A percentile compares a stretch with the other conserved stretches of the same genome.
Evolutionary conservation across 1,140 invertebrate genomes (phyloP).

Genomic region (Anagrus nilaparvatae): DNA sequence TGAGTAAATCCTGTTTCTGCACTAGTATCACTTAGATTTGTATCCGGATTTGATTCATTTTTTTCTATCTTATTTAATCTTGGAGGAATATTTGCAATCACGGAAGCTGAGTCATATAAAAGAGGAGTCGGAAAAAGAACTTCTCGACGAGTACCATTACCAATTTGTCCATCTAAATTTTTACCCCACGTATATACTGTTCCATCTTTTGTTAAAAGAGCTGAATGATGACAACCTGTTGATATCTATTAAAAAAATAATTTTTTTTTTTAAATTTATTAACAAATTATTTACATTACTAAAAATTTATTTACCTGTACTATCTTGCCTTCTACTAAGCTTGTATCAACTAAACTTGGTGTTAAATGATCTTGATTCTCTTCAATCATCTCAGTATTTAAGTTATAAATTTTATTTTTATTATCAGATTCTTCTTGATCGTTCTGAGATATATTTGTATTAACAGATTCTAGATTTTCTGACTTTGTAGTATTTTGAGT

Average conservation of each 20-base stretch:
- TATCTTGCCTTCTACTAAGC: slow-evolving; percentile 46
- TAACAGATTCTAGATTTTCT: slow-evolving; percentile 29
- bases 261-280: neutral
- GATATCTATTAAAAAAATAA: slow-evolving; percentile 38
- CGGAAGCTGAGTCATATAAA: slow-evolving; percentile 16
- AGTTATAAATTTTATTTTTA: slow-evolving; percentile 6
- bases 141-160: slow-evolving; percentile 48
- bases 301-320: slow-evolving; percentile 37
- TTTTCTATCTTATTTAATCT: neutral
- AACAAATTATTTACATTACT: neutral
- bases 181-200: slow-evolving; percentile 59
- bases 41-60: no score
- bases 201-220: slow-evolving; percentile 53
- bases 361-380: slow-evolving; percentile 42
- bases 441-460: slow-evolving; percentile 12
- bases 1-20: neutral
- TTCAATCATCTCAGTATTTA: slow-evolving; percentile 14
- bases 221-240: slow-evolving; percentile 58
- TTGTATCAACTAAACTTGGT: slow-evolving; percentile 49
- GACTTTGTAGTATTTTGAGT: slow-evolving; percentile 53
- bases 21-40: neutral
- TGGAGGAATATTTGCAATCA: neutral
- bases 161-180: slow-evolving; percentile 61
- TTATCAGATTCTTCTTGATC: slow-evolving; percentile 12
- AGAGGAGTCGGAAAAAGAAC: slow-evolving; percentile 34